Base-by-base conservation (phyloP, 2,888 invertebrate genomes). In the Pyrochroa serraticornis region DNA sequence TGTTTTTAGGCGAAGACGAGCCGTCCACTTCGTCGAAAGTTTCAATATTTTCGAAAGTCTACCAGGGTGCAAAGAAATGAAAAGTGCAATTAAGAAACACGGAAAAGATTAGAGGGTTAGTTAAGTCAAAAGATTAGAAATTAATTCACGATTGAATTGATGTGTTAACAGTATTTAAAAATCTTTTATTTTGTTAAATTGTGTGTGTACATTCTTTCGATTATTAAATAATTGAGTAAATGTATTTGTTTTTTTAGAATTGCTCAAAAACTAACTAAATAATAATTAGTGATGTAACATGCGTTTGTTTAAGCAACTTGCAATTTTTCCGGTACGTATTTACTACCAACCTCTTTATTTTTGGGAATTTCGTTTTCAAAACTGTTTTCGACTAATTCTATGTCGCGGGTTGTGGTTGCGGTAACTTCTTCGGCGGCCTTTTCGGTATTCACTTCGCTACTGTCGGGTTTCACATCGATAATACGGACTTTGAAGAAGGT, bases 401-500 rank as follows among this genome's bases (percentile, higher is more conserved):
- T 65, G 47, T 74, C 71, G 62, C 62, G 72, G n/a, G 36, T 6
- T 1, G 58, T 6, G 9, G 58, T 32, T 13, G 47, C 31, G 3
- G 54, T 37, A 8, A 64, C 58, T 13, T 55, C 55, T 60, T 72
- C 71, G 3, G 67, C 66, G 34, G 67, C 62, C 35, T 60, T 66
- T 54, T 69, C 68, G 5, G 73, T 71, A 0, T 67, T 65, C 30
- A 57, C 7, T 55, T 71, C 72, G 30, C 62, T 61, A 38, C 69
- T 68, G 53, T 78, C 71, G 0, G 82, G 82, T 60, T 77, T 76
- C 3, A 83, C 77, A 63, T 83, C 81, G 53, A 83, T 75, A 1
- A 81, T 73, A 34, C 80, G 78, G 1, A 83, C 77, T 62, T 81
- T 80, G 71, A 82, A 76, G 58, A 79, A 71, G 6, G 79, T 71